Conservation (phyloP, 2,113 vertebrate species). For the Erythrocebus patas region DNA sequence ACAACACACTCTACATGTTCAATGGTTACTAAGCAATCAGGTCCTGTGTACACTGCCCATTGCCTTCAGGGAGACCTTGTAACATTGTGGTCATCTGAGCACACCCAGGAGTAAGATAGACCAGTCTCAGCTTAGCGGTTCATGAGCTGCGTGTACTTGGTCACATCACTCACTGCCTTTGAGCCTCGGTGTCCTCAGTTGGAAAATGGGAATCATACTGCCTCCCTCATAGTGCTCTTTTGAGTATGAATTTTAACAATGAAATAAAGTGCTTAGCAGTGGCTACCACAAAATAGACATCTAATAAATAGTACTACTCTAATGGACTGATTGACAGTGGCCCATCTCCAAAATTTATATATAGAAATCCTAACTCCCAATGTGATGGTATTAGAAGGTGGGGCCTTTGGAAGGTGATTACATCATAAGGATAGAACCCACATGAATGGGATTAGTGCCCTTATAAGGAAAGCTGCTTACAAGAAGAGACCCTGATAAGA, state of each 20-base stretch:
- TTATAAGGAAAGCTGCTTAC: neutral
- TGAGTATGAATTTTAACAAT: neutral
- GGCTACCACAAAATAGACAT: neutral
- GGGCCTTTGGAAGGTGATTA: neutral
- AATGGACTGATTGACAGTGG: fast-evolving
- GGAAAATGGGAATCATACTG: neutral
- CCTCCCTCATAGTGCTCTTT: neutral
- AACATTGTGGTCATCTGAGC: neutral
- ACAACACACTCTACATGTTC: neutral
- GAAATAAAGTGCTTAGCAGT: neutral
- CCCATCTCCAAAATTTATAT: neutral
- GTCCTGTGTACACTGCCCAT: neutral
- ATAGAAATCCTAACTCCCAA: neutral
- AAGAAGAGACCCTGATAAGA: neutral
- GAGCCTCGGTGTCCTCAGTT: too few relatives aligned
- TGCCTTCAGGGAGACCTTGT: neutral
- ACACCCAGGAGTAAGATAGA: neutral
- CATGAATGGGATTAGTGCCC: neutral
- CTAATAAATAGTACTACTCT: neutral
- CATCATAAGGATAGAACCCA: neutral
- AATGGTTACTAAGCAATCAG: conserved; percentile 4
- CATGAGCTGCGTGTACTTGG: fast-evolving
- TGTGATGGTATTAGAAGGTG: neutral
- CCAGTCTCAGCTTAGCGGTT: neutral
- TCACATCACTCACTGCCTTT: neutral